Base-by-base conservation (phyloP, 1,140 invertebrate species). In the Lucilia cuprina region DNA sequence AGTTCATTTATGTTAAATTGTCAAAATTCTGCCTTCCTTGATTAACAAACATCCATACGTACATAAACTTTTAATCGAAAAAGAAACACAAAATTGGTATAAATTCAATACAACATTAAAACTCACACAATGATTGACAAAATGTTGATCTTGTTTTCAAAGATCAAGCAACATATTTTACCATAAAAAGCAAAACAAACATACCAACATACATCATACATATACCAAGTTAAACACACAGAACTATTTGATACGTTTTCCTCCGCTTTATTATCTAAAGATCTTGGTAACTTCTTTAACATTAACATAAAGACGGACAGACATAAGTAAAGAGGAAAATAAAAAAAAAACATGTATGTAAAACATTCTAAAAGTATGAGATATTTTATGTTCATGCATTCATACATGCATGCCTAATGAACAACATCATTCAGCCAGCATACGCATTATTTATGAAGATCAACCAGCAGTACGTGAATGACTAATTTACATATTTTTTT, bases 401-500 rank as follows among this genome's bases (percentile, higher is more conserved):
- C 65, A 70, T 70, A 19, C 65, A 70, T 70, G 19, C 65, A 70
- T 70, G 65, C 19, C 65, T 70, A 70, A 70, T 70, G 65, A 70
- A 70, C 65, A 70, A 70, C n/a, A 60, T 60, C 55, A 60, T 78
- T 47, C n/a, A 50, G 25, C 77, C n/a, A 50, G 25, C 77, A 41
- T 21, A 80, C 83, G 83, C 83, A 84, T 84, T 84, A 84, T 84
- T 84, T 84, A 84, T 84, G 83, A 82, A 84, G 83, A 84, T 84
- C 83, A 84, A 84, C 65, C 65, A 70, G 8, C n/a, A 70, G n/a
- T 8, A 65, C n/a, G 7, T 21, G 65, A 21, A 25, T 70, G 19
- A 21, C 65, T 70, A 19, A 70, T 70, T 70, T 70, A 70, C 65
- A 70, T 70, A 70, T 25, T 25, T 25, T 70, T 70, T 70, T 70